Conservation (phyloP, 2,888 invertebrate genomes). For the Cryptus viduatorius region DNA sequence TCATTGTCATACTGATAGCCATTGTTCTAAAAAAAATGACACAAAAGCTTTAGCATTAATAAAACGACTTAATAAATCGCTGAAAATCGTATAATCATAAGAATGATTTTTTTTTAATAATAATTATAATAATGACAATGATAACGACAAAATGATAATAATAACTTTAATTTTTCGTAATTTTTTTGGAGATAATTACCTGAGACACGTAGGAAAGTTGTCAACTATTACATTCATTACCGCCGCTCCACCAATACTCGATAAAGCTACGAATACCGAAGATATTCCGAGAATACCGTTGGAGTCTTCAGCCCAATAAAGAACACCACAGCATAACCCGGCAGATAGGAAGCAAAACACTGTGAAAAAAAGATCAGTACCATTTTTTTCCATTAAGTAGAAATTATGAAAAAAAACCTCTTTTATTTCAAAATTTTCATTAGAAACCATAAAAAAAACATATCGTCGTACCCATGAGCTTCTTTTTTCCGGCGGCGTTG, state of each 20-base stretch:
- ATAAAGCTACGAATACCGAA: constrained; percentile 82
- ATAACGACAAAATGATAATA: no score
- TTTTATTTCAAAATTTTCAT: neutral
- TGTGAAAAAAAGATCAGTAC: constrained; percentile 63
- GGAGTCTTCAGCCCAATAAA: constrained; percentile 81
- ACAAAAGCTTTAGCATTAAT: neutral
- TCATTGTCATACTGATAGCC: constrained; percentile 90
- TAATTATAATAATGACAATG: neutral
- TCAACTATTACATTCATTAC: constrained; percentile 85
- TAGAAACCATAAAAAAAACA: neutral
- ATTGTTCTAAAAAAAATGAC: constrained; percentile 87
- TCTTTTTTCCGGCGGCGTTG: constrained; percentile 86
- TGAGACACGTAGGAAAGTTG: constrained; percentile 81
- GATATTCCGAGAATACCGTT: constrained; percentile 80
- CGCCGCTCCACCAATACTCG: constrained; percentile 86
- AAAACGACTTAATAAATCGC: neutral
- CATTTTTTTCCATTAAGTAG: constrained; percentile 1
- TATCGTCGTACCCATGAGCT: constrained; percentile 85
- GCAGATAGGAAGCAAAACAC: constrained; percentile 82
- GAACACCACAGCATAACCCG: constrained; percentile 81
- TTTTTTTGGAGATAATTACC: constrained; percentile 71
- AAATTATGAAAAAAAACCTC: neutral
- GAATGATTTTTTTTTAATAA: no score
- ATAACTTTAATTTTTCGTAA: neutral
- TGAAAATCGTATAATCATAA: no score